phyloP scores from a whole-genome alignment of 1,140 invertebrate genomes.

The Gonioctena quinquepunctata region DNA sequence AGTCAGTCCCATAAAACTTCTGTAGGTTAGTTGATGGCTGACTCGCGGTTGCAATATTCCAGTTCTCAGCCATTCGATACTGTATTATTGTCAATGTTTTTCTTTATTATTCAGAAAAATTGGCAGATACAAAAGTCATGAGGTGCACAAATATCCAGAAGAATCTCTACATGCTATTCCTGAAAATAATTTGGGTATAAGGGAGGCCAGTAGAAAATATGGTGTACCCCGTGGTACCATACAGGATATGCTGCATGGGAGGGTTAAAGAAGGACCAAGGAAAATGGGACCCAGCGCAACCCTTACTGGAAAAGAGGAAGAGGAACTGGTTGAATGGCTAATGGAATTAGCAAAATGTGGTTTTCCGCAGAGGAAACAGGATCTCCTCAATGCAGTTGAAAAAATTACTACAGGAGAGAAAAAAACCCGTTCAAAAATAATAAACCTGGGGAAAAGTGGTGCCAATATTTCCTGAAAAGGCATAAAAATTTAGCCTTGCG shows the following conservation, averaged over 20 bases:
- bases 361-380: not conserved
- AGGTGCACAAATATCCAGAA: constrained; percentile 13
- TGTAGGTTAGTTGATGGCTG: not conserved
- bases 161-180: constrained; percentile 13
- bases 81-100: not conserved
- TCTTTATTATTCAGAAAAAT: no score
- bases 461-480: constrained; percentile 19
- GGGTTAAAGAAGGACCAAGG: constrained; percentile 22
- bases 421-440: constrained; percentile 29
- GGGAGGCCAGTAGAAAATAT: constrained; percentile 23
- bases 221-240: constrained; percentile 29
- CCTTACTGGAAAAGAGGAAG: constrained; percentile 9
- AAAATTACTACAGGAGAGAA: constrained; percentile 13
- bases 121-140: constrained; percentile 6
- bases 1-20: not conserved
- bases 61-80: not conserved
- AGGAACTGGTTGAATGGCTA: constrained; percentile 20
- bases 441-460: constrained; percentile 14
- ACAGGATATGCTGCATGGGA: constrained; percentile 28
- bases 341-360: not conserved
- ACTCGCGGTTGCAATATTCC: not conserved
- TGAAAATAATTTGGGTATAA: constrained; percentile 14
- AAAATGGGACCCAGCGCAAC: no score
- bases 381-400: not conserved
- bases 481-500: constrained; percentile 16